phyloP scores from a whole-genome alignment of 2,888 invertebrate species.

The Helobdella robusta region DNA sequence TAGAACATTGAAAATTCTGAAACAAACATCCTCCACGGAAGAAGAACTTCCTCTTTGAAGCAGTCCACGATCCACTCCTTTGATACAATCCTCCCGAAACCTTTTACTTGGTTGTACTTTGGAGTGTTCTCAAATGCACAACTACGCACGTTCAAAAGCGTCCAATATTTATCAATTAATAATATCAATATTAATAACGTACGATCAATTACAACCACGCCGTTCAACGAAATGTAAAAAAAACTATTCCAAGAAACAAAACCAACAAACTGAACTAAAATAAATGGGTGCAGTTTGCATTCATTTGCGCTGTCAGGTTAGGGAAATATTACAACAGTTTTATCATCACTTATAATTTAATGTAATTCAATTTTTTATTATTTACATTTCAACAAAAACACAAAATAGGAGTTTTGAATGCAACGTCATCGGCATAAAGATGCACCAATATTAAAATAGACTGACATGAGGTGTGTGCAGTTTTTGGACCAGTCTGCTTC shows the following conservation, averaged over 20 bases:
- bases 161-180: not conserved
- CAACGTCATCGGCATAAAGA: not conserved
- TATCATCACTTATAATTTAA: no score
- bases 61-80: constrained; percentile 69
- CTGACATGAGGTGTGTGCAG: constrained; percentile 79
- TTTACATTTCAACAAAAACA: not conserved
- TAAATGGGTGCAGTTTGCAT: no score
- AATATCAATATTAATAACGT: not conserved
- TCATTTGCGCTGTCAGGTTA: no score
- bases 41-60: constrained; percentile 54
- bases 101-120: constrained; percentile 63
- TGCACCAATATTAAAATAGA: constrained; percentile 31
- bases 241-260: not conserved
- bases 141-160: constrained; percentile 43
- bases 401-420: not conserved
- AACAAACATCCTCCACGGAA: constrained; percentile 58
- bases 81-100: constrained; percentile 59
- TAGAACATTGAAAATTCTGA: not conserved
- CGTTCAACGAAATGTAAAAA: not conserved
- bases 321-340: no score
- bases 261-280: not conserved
- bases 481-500: constrained; percentile 63
- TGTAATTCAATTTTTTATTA: no score
- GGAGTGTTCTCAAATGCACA: constrained; percentile 83
- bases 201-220: not conserved